Conservation (phyloP, 2,797 vertebrate species). For the Periophthalmus magnuspinnatus region DNA sequence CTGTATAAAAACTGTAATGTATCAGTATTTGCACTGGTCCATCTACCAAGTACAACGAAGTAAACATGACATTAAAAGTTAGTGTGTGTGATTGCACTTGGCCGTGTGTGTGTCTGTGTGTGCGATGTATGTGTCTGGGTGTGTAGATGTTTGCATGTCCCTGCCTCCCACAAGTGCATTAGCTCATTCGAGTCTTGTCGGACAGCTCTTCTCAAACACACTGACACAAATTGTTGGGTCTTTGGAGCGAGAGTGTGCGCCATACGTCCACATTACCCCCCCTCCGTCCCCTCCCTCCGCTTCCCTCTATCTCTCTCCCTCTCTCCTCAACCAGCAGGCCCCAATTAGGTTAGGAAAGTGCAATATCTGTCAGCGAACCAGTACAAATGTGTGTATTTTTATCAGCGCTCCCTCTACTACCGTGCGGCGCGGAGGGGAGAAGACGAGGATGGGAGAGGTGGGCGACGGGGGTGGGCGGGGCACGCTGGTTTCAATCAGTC, state of each 20-base stretch:
- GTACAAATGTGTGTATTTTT: constrained; percentile 97
- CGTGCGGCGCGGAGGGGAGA: constrained; percentile 67
- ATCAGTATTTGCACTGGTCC: too few relatives aligned
- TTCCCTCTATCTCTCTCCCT: constrained; percentile 28
- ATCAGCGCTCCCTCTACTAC: constrained; percentile 80
- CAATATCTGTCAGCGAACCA: constrained; percentile 99
- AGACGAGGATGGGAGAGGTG: constrained; percentile 61
- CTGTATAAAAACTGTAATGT: too few relatives aligned
- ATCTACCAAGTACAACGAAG: too few relatives aligned
- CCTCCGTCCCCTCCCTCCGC: constrained; percentile 11
- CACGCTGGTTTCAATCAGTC: constrained; percentile 95
- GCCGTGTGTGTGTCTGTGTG: constrained; percentile 16
- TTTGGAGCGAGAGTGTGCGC: constrained; percentile 52
- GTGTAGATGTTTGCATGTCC: constrained; percentile 11
- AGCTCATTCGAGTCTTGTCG: constrained; percentile 76
- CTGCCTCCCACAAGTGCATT: constrained; percentile 67
- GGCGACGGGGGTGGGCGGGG: constrained; percentile 77
- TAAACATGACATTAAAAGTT: too few relatives aligned
- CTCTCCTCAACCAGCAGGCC: constrained; percentile 53
- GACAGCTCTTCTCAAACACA: constrained; percentile 74
- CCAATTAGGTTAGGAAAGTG: constrained; percentile 95
- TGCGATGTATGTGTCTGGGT: too few relatives aligned
- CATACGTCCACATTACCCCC: constrained; percentile 89
- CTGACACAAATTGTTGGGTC: constrained; percentile 65
- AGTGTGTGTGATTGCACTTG: too few relatives aligned